Base-by-base conservation (phyloP, 2,888 invertebrate genomes). In the Biston betularia region DNA sequence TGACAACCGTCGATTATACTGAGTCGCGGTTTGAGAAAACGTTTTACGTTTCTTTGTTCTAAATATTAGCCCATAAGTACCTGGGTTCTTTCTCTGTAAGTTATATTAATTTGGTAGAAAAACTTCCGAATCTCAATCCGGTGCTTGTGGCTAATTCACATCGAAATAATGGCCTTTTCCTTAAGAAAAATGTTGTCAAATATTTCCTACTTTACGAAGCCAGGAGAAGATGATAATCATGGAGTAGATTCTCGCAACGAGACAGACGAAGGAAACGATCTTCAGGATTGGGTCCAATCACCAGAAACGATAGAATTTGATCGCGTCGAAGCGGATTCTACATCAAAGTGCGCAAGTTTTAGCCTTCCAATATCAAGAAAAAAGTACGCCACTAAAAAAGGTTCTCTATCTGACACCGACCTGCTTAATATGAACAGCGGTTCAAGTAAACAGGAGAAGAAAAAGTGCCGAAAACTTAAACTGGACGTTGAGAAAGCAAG, bases 111-210 rank as follows among this genome's bases (percentile, higher is more conserved):
- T 46, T n/a, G 11, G 45, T 59, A 40, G 58, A 60, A 65, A 56
- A 42, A 50, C 15, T 53, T 59, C 60, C 68, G 24, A 46, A 49
- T 44, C 60, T 58, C 12, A 33, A 10, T 53, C 33, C 33, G 1
- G 14, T 45, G 6, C 24, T 33, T 33, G 46, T 38, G 11, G 50
- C 14, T 6, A 44, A 54, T n/a, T 15, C 8, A 34, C 45, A 35
- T 46, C 46, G 48, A 10, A 11, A 64, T 42, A 50, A 93, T 93
- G 93, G 89, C 93, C 85, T 93, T 93, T 79, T 90, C 93, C 4
- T 74, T 93, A 56, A 78, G 90, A 70, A 91, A 89, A 78, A 93
- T 93, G 83, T 79, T 93, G 59, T 92, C 92, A 6, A 92, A 91
- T 70, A 93, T 93, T 53, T 87, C 81, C 3, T 93, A 93, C 73